Evolutionary conservation across 2,113 vertebrate species (phyloP), one percentile per base, ranked within the genome.

Genomic region (Alces alces): DNA sequence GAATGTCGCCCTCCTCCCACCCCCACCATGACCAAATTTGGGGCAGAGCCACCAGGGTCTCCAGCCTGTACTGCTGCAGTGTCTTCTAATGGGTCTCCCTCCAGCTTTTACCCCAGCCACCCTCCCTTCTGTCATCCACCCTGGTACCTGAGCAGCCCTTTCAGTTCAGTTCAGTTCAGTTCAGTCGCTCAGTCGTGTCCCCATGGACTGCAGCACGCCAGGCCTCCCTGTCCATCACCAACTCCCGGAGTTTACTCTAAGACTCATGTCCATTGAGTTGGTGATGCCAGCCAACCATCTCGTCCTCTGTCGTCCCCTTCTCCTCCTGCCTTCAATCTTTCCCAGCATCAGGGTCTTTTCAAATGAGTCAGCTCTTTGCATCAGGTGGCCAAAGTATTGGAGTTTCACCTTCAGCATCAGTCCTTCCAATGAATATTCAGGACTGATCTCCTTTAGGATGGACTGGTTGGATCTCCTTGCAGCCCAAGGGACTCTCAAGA

Each of bases 41-140:
- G 43, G 57, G 13, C 16, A 4, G 10, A 39, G 9, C 7, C 36
- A 8, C 28, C 12, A 0, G 25, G 6, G 19, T 15, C 61, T 39
- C 27, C 43, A 43, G 2, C 10, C 21, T 58, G 4, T 8, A 0
- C 19, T 12, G 1, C 5, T 23, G 11, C 27, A 16, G 1, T 21
- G 25, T 25, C n/a, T 43, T 73, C 36, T 17, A 1, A 27, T 4
- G 15, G 43, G 19, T 36, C 52, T 33, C 36, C 19, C 14, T 45
- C 33, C 25, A 21, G 25, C 39, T 23, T 91, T 33, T 27, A 5
- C 10, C 43, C 30, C 3, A 50, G 47, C 43, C 33, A 3, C 30
- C 30, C 84, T 91, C 7, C 2, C 19, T 30, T 92, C 76, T 43
- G 7, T 55, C n/a, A 27, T 61, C 36, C 17, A 12, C 57, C 19